Base-by-base conservation (phyloP, 2,113 vertebrate species). In the Struthidea cinerea region DNA sequence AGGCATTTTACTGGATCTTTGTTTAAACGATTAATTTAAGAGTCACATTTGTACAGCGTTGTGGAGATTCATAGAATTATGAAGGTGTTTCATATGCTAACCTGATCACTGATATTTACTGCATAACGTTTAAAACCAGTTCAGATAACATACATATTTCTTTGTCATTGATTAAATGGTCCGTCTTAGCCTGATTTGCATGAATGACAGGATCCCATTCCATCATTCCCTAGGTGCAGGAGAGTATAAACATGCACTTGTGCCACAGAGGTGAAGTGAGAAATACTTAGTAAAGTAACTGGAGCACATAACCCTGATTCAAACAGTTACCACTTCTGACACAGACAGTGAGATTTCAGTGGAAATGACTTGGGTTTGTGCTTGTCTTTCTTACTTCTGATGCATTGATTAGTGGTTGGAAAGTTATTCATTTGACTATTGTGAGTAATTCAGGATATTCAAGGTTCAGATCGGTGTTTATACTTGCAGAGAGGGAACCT, bases 241-340 rank as follows among this genome's bases (percentile, higher is more conserved):
- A 30, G 30, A 50, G 13, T 35, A 15, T 50, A 22, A 82, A 42
- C 26, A 59, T 21, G n/a, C 0, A 0, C 32, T 59, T 87, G 41
- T 2, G 1, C n/a, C 50, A 16, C 52, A 80, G 27, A 81, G 41
- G 33, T 28, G 32, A 37, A 79, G 42, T n/a, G 42, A 84, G 49
- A 93, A 79, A 59, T n/a, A 4, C n/a, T 6, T 13, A 42, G 44
- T 42, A 59, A 83, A 93, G 53, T 92, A 67, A 70, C 30, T 71
- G 71, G n/a, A 86, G 37, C 68, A 44, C 6, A 4, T 85, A 47
- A 82, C 75, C 39, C 30, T 3, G 1, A 47, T 73, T 88, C 23
- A 57, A 79, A 55, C n/a, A 65, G n/a, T 41, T 79, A 44, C 17
- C 13, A 46, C 9, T 88, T 92, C 22, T 35, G 35, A 13, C 59